Evolutionary conservation across 2,888 invertebrate species (phyloP).

Genomic region (Chouioia cunea): DNA sequence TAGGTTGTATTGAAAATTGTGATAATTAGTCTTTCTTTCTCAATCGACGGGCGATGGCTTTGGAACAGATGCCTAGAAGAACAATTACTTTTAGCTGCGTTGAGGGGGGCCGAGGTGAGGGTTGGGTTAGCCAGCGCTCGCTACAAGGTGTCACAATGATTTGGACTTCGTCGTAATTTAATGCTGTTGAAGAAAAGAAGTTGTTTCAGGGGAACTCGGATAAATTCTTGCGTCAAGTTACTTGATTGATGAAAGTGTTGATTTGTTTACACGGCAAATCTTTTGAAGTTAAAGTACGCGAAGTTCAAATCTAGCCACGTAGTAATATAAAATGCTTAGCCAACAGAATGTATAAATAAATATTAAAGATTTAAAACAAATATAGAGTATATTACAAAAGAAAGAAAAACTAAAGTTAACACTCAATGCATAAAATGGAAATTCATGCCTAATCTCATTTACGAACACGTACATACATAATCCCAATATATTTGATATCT

Average conservation of each 20-base stretch:
- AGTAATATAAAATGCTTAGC: slow-evolving; percentile 57
- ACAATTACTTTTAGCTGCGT: slow-evolving; percentile 60
- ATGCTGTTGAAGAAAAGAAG: not conserved
- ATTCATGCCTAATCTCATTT: slow-evolving; percentile 44
- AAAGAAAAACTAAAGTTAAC: slow-evolving; percentile 46
- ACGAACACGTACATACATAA: slow-evolving; percentile 52
- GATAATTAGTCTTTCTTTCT: slow-evolving; percentile 33
- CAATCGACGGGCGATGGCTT: not conserved
- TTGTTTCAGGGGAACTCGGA: too few relatives aligned
- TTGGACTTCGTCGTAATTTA: slow-evolving; percentile 52
- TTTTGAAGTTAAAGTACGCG: slow-evolving; percentile 47
- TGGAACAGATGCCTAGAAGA: slow-evolving; percentile 37
- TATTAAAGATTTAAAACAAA: slow-evolving; percentile 45
- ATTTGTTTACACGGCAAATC: too few relatives aligned
- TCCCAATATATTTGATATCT: slow-evolving; percentile 63
- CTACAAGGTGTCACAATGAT: slow-evolving; percentile 60
- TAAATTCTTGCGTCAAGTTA: too few relatives aligned
- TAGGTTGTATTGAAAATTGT: too few relatives aligned
- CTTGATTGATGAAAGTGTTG: too few relatives aligned
- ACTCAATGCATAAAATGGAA: slow-evolving; percentile 48
- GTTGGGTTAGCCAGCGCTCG: slow-evolving; percentile 65
- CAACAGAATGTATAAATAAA: slow-evolving; percentile 51
- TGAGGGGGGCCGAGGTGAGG: slow-evolving; percentile 66
- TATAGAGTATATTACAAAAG: slow-evolving; percentile 48
- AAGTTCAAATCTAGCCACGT: slow-evolving; percentile 58